phyloP scores from a whole-genome alignment of 2,888 invertebrate species.

The Euphydryas editha region DNA sequence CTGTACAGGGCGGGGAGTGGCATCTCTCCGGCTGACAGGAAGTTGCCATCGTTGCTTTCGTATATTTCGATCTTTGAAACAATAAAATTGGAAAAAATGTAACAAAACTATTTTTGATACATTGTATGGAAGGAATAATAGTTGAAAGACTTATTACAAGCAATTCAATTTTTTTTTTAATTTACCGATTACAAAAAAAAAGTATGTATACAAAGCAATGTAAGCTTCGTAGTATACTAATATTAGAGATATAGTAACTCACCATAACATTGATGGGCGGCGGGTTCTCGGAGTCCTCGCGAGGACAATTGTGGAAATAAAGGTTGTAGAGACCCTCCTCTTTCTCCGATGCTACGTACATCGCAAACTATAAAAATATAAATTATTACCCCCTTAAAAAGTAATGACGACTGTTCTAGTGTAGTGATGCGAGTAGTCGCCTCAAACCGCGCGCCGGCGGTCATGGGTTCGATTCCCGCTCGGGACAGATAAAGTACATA shows the following conservation, averaged over 20 bases:
- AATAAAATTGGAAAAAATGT: background rate
- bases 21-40: conserved; percentile 97
- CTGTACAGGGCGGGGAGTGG: conserved; percentile 96
- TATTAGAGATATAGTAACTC: conserved; percentile 53
- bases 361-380: conserved; percentile 85
- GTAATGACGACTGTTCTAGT: background rate
- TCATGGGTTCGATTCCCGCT: too few relatives aligned
- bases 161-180: too few relatives aligned
- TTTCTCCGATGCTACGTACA: conserved; percentile 88
- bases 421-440: too few relatives aligned
- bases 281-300: conserved; percentile 63
- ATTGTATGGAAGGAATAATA: too few relatives aligned
- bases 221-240: background rate
- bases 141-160: too few relatives aligned
- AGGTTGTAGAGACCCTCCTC: conserved; percentile 97
- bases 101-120: too few relatives aligned
- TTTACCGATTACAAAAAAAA: too few relatives aligned
- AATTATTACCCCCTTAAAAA: background rate
- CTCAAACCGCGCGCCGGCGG: too few relatives aligned
- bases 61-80: conserved; percentile 90
- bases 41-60: conserved; percentile 93
- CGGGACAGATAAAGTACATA: too few relatives aligned
- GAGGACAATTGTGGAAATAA: conserved; percentile 96
- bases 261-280: conserved; percentile 88
- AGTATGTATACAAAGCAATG: too few relatives aligned